A percentile compares a stretch with the other conserved stretches of the same genome.
Conservation (phyloP, 2,888 invertebrate species). For the Galeruca laticollis region DNA sequence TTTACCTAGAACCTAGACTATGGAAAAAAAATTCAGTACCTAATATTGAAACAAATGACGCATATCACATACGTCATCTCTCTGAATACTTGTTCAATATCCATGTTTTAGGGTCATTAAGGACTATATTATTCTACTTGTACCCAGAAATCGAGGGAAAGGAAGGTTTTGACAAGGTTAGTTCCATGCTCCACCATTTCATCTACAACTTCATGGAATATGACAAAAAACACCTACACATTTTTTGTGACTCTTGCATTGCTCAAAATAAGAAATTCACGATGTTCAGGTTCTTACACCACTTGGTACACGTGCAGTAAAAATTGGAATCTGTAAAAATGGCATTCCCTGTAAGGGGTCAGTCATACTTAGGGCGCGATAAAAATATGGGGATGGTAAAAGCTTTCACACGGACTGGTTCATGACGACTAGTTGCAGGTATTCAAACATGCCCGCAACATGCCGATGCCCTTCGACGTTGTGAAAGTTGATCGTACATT, state of each 20-base stretch:
- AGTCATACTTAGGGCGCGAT: constrained; percentile 52
- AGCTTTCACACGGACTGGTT: constrained; percentile 42
- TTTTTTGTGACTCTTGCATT: constrained; percentile 53
- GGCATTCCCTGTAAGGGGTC: constrained; percentile 53
- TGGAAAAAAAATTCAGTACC: constrained; percentile 48
- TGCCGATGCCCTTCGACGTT: constrained; percentile 32
- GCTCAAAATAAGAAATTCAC: constrained; percentile 54
- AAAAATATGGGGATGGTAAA: constrained; percentile 49
- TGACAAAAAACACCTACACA: constrained; percentile 40
- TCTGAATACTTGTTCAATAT: no score
- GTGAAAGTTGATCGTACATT: no score
- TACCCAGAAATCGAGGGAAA: constrained; percentile 49
- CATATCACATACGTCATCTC: constrained; percentile 48
- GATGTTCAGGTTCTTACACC: constrained; percentile 50
- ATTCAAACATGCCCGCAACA: constrained; percentile 38
- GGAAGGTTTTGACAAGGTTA: no score
- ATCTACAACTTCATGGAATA: constrained; percentile 37
- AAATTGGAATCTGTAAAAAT: constrained; percentile 48
- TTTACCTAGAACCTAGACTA: constrained; percentile 31
- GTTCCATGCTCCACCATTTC: no score
- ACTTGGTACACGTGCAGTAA: constrained; percentile 48
- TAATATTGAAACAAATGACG: no score
- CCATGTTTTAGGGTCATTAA: no score
- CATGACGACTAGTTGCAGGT: constrained; percentile 48
- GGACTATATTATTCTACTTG: constrained; percentile 50